Percentiles rank a stretch among this genome's conserved stretches.
phyloP scores from a whole-genome alignment of 2,113 vertebrate species.

The Phaethornis superciliosus region DNA sequence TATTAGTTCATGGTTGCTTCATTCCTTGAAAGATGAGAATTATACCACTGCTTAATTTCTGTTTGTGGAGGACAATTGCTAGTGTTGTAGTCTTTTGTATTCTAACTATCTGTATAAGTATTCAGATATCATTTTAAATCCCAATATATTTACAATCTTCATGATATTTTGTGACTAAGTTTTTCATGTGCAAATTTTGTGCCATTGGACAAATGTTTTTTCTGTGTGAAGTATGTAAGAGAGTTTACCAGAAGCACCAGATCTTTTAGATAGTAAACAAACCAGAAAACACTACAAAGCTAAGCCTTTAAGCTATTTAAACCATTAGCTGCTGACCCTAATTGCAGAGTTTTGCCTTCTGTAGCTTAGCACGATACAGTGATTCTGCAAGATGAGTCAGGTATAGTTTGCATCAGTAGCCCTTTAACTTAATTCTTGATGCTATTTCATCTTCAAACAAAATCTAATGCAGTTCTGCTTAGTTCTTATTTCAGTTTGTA shows the following conservation, averaged over 20 bases:
- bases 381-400: conserved; percentile 54
- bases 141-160: neutral
- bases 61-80: neutral
- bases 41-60: neutral
- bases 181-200: neutral
- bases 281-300: neutral
- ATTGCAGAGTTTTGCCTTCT: conserved; percentile 49
- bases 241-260: neutral
- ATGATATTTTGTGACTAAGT: neutral
- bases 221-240: neutral
- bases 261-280: neutral
- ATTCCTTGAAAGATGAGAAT: neutral
- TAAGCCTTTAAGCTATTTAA: neutral
- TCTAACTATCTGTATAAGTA: neutral
- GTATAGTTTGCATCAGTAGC: conserved; percentile 59
- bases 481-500: conserved; percentile 61
- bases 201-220: neutral
- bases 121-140: neutral
- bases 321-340: conserved; percentile 13
- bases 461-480: conserved; percentile 66
- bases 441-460: conserved; percentile 67
- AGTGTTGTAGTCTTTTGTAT: neutral
- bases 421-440: conserved; percentile 61
- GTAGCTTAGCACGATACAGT: conserved; percentile 17
- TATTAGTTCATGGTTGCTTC: neutral